A percentile compares a stretch with the other conserved stretches of the same genome.
These are phyloP conservation scores for Parotocinclus haroldoi DNA, from an alignment of 2,797 vertebrate species.

Conservation along the genomic window DNA sequence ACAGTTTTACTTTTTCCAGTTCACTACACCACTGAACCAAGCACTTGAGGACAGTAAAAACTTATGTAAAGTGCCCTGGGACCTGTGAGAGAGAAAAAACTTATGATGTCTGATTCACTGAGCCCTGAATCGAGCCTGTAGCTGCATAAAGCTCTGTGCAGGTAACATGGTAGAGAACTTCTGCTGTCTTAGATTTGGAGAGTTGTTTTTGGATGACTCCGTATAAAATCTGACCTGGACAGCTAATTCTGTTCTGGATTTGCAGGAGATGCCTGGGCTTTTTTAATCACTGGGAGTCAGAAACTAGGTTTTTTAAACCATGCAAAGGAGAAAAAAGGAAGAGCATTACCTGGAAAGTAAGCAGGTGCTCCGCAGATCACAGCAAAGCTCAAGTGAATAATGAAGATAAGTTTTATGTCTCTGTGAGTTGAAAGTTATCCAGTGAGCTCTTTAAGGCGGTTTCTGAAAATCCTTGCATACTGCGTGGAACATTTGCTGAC, in stretches of 20 bases:
- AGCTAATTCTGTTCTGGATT: not conserved
- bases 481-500: constrained; percentile 2
- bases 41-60: too few relatives aligned
- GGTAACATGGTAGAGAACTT: too few relatives aligned
- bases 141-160: too few relatives aligned
- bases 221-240: not conserved
- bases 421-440: constrained; percentile 6
- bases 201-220: not conserved
- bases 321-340: not conserved
- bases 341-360: not conserved
- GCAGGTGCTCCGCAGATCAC: too few relatives aligned
- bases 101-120: too few relatives aligned
- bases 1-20: too few relatives aligned
- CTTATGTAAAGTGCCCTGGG: too few relatives aligned
- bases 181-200: not conserved
- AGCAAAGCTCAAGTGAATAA: constrained; percentile 3
- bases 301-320: not conserved
- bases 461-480: constrained; percentile 6
- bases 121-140: too few relatives aligned
- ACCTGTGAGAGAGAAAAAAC: too few relatives aligned
- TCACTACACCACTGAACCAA: too few relatives aligned
- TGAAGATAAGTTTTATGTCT: constrained; percentile 7
- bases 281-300: constrained; percentile 9
- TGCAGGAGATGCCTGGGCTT: not conserved
- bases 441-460: not conserved